Base-by-base conservation (phyloP, 2,888 invertebrate genomes). In the Marronus borbonicus region DNA sequence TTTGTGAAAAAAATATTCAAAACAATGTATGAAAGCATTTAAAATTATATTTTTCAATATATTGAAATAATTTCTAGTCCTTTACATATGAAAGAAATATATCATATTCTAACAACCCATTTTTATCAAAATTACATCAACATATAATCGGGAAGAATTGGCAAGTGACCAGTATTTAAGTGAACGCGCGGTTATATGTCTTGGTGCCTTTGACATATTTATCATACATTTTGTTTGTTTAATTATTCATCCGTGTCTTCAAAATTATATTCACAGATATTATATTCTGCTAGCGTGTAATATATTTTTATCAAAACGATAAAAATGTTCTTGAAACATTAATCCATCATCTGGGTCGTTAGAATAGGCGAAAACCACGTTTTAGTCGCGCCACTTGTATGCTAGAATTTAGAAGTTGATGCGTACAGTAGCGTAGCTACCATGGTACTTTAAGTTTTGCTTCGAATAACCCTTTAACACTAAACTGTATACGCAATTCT, bases 271-370 rank as follows among this genome's bases (percentile, higher is more conserved):
- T 62, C 8, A 58, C 10, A 20, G 55, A 58, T 58, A 20, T 17
- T 20, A n/a, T 3, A 52, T 58, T 58, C 17, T 58, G 8, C 55
- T 1, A 58, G 14, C 28, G 14, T 28, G 12, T 28, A 62, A 28
- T 62, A 62, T 62, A 62, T 28, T 28, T 62, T 31, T 28, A 31
- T 62, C 62, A 62, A 31, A 62, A 31, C 28, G 28, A 62, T 62
- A 62, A 62, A 62, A 62, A 31, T 10, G 62, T 62, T 31, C 14
- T 62, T 31, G 62, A 8, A 28, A 62, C 62, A n/a, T 62, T 28
- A 62, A 28, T 62, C 24, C 31, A 62, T 62, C 62, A 31, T 31
- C 62, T 12, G 28, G 10, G 24, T 62, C 62, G 62, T 62, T 62
- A 62, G n/a, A 28, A 62, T 24, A 31, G 62, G 4, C 31, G 62